Conservation (phyloP, 2,113 vertebrate genomes). For the Hirundichthys speculiger region DNA sequence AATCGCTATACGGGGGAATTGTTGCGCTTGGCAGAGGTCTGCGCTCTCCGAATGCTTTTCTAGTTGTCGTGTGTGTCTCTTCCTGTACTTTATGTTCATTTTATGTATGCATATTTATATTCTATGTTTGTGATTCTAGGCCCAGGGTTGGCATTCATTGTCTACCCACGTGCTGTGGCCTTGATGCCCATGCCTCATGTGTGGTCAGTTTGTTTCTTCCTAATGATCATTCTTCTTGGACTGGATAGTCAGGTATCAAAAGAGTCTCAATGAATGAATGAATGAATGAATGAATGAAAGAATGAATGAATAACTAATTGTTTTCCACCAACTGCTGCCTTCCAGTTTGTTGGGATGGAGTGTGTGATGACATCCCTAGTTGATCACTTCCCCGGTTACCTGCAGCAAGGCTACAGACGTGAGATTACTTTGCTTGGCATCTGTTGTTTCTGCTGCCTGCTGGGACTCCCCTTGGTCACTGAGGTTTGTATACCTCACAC, state of each 20-base stretch:
- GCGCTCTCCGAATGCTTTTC: too few species aligned
- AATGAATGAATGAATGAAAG: neutral
- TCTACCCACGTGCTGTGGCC: slow-evolving; percentile 69
- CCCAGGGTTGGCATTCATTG: slow-evolving; percentile 70
- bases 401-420: slow-evolving; percentile 56
- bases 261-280: neutral
- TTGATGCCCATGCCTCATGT: slow-evolving; percentile 73
- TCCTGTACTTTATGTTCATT: neutral
- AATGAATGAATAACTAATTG: neutral
- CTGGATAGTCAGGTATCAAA: slow-evolving; percentile 66
- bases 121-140: slow-evolving; percentile 34
- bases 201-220: slow-evolving; percentile 70
- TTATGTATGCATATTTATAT: neutral
- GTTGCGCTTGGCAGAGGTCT: too few species aligned
- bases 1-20: too few species aligned
- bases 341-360: slow-evolving; percentile 69
- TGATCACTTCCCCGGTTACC: slow-evolving; percentile 56
- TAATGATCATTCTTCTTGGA: slow-evolving; percentile 71
- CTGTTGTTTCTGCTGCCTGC: slow-evolving; percentile 51
- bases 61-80: too few species aligned
- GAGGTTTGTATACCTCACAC: slow-evolving; percentile 41
- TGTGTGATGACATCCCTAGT: slow-evolving; percentile 68
- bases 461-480: slow-evolving; percentile 63
- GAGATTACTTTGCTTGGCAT: slow-evolving; percentile 60
- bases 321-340: neutral